phyloP scores from a whole-genome alignment of 2,113 vertebrate genomes.

The Cyprinus carpio region DNA sequence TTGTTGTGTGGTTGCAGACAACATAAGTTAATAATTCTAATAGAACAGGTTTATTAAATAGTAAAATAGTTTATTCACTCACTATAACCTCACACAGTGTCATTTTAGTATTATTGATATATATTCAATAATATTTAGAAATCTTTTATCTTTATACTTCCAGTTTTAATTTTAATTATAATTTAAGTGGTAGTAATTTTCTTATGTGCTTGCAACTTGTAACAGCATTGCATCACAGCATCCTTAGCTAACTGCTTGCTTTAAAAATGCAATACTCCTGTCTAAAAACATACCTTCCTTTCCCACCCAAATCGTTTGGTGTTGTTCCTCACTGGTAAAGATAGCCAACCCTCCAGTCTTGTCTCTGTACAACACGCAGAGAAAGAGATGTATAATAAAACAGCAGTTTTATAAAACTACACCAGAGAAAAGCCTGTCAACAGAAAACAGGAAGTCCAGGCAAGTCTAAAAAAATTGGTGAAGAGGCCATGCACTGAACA shows the following conservation, averaged over 20 bases:
- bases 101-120: no score
- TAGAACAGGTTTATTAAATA: background rate
- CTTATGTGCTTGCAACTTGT: no score
- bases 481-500: conserved; percentile 27
- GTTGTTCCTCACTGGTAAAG: conserved; percentile 93
- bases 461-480: conserved; percentile 1
- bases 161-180: no score
- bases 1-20: no score
- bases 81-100: background rate
- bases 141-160: no score
- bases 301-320: conserved; percentile 98
- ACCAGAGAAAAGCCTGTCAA: background rate
- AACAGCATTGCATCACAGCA: background rate
- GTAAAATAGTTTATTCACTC: background rate
- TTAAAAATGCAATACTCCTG: background rate
- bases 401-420: background rate
- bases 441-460: background rate
- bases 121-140: no score
- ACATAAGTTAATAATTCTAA: background rate
- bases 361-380: conserved; percentile 75
- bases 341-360: conserved; percentile 96
- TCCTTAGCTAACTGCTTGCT: background rate
- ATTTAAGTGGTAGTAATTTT: no score
- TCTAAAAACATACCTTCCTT: conserved; percentile 81
- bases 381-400: conserved; percentile 12